Evolutionary conservation across 2,888 invertebrate species (phyloP).

Genomic region (Orgyia antiqua): DNA sequence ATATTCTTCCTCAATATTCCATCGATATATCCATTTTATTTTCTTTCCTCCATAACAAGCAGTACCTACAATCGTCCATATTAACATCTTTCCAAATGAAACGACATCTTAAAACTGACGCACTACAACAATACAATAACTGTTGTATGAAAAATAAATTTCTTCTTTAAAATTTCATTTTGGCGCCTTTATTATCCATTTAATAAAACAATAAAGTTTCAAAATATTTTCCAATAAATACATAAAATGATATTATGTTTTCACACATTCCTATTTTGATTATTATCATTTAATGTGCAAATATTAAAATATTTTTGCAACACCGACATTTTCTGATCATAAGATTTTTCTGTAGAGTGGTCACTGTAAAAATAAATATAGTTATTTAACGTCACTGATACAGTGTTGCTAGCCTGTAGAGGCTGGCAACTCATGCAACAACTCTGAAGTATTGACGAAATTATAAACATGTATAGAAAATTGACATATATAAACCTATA

Average conservation of each 20-base stretch:
- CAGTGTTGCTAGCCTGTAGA: conserved; percentile 26
- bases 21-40: too few relatives aligned
- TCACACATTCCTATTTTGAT: conserved; percentile 67
- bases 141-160: too few relatives aligned
- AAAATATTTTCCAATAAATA: conserved; percentile 32
- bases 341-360: conserved; percentile 71
- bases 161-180: too few relatives aligned
- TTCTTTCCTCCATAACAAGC: too few relatives aligned
- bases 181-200: conserved; percentile 13
- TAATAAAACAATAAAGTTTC: conserved; percentile 19
- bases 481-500: too few relatives aligned
- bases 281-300: conserved; percentile 65
- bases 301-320: conserved; percentile 71
- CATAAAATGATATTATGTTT: conserved; percentile 34
- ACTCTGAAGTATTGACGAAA: conserved; percentile 4
- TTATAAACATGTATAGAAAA: background rate
- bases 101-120: too few relatives aligned
- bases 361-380: conserved; percentile 77
- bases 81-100: too few relatives aligned
- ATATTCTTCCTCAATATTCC: too few relatives aligned
- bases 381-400: conserved; percentile 59
- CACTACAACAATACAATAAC: too few relatives aligned
- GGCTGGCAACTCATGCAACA: conserved; percentile 46
- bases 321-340: conserved; percentile 68
- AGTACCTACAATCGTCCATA: too few relatives aligned